Evolutionary conservation across 1,140 invertebrate species (phyloP).

Genomic region (Agrilus planipennis): DNA sequence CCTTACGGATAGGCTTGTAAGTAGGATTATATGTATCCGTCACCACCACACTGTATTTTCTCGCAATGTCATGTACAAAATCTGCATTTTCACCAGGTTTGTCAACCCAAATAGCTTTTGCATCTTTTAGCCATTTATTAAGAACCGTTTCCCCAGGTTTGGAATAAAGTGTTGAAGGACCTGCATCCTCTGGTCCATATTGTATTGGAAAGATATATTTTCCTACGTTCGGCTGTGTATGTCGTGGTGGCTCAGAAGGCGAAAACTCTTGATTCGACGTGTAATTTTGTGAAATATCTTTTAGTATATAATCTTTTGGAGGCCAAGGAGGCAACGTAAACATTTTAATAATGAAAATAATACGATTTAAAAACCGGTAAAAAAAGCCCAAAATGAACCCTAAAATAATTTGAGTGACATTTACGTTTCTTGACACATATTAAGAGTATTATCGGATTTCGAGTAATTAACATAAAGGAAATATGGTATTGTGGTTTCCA

Average conservation of each 20-base stretch:
- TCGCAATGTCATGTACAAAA: slow-evolving; percentile 35
- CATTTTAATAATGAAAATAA: too few relatives aligned
- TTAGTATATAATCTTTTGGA: slow-evolving; percentile 27
- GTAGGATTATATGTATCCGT: slow-evolving; percentile 12
- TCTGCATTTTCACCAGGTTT: slow-evolving; percentile 38
- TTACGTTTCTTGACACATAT: too few relatives aligned
- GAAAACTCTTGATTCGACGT: slow-evolving; percentile 20
- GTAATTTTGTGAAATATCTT: slow-evolving; percentile 15
- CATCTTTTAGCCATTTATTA: slow-evolving; percentile 30
- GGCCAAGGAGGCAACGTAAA: slow-evolving; percentile 23
- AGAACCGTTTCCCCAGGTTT: slow-evolving; percentile 19
- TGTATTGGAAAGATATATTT: slow-evolving; percentile 22
- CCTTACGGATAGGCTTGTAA: slow-evolving; percentile 1
- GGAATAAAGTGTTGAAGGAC: slow-evolving; percentile 7
- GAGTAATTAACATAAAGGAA: too few relatives aligned
- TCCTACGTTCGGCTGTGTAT: slow-evolving; percentile 22
- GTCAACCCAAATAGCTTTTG: slow-evolving; percentile 38
- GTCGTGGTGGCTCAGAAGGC: slow-evolving; percentile 18
- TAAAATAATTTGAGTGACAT: too few relatives aligned
- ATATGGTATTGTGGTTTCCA: too few relatives aligned
- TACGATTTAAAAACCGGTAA: too few relatives aligned
- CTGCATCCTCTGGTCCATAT: slow-evolving; percentile 17
- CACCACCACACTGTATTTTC: slow-evolving; percentile 32
- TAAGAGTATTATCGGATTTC: too few relatives aligned
- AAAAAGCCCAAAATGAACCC: too few relatives aligned